phyloP scores from a whole-genome alignment of 2,113 vertebrate genomes.

The Galemys pyrenaicus region DNA sequence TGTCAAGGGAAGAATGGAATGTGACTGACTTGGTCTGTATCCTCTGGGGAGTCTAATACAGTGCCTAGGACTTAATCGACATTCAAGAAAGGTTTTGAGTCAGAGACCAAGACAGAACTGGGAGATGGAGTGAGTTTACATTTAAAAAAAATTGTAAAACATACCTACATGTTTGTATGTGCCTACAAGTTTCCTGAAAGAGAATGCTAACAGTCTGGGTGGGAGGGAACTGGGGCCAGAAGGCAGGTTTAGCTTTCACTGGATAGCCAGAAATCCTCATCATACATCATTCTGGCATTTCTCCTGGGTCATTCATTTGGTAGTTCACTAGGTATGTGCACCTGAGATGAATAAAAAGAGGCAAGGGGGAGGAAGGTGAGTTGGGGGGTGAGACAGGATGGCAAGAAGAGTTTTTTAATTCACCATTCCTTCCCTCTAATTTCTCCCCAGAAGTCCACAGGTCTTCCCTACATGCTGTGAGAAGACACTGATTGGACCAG shows the following conservation, averaged over 20 bases:
- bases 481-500: neutral
- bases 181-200: neutral
- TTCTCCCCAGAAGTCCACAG: neutral
- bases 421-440: neutral
- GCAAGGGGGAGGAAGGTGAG: neutral
- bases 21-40: neutral
- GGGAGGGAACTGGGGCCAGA: neutral
- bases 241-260: neutral
- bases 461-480: neutral
- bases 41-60: neutral
- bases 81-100: neutral
- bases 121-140: neutral
- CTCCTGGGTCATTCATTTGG: neutral
- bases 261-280: neutral
- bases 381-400: too few species aligned
- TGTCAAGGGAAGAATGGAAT: neutral
- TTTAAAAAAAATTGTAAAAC: neutral
- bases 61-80: neutral
- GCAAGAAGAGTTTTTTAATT: neutral
- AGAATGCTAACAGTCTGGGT: neutral
- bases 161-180: too few species aligned
- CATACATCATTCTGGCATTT: neutral
- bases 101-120: neutral
- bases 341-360: neutral
- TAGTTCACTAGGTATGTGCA: neutral